Conservation (phyloP, 2,113 vertebrate genomes). For the Candoia aspera region DNA sequence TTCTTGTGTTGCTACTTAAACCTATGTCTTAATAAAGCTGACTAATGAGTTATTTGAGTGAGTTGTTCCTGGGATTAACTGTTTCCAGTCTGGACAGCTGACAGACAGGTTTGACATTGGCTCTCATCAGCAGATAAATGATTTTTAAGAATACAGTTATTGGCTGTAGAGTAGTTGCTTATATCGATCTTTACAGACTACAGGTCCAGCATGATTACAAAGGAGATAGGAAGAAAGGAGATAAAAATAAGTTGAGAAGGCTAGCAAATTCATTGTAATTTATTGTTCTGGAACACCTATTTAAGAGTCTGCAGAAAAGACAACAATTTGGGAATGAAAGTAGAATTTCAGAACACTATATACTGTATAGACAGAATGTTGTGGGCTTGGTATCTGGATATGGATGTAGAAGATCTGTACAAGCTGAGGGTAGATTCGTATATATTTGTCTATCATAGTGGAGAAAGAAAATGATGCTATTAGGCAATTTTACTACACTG, state of each 20-base stretch:
- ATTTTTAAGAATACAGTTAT: neutral
- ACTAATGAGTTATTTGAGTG: neutral
- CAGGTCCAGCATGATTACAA: neutral
- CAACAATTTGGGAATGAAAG: neutral
- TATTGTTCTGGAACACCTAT: neutral
- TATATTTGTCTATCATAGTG: neutral
- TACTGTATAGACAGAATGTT: neutral
- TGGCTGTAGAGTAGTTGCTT: neutral
- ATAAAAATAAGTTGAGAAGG: neutral
- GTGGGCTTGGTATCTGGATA: neutral
- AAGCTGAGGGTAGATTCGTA: neutral
- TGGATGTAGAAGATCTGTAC: neutral
- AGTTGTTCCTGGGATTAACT: neutral
- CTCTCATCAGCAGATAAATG: neutral
- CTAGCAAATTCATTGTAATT: neutral
- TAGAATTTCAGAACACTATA: neutral
- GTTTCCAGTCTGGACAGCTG: neutral
- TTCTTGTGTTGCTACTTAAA: neutral
- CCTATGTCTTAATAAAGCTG: neutral
- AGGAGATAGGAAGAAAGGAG: neutral
- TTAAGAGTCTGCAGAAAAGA: neutral
- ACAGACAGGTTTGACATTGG: neutral
- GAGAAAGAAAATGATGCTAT: neutral
- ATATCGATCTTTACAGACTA: neutral
- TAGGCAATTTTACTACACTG: neutral